Conservation (phyloP, 2,888 invertebrate genomes). For the Saturnia pavonia region DNA sequence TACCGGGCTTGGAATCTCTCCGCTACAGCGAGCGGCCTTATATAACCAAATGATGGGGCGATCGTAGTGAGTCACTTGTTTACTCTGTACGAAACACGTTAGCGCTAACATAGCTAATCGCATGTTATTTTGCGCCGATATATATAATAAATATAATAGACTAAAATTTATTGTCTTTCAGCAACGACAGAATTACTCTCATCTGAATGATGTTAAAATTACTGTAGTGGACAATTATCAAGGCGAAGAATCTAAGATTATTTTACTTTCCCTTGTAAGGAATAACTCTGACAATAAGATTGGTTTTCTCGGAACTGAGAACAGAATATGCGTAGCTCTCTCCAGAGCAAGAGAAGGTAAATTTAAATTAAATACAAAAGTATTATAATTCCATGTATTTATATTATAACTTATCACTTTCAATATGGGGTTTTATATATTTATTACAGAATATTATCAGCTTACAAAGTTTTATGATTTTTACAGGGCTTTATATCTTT, state of each 20-base stretch:
- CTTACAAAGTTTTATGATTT: neutral
- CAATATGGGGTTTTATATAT: neutral
- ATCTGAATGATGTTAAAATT: slow-evolving; percentile 81
- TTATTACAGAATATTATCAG: neutral
- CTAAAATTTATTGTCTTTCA: slow-evolving; percentile 34
- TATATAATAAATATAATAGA: no score
- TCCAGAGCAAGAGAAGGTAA: slow-evolving; percentile 83
- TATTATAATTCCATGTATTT: neutral
- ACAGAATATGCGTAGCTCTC: slow-evolving; percentile 89
- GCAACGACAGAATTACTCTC: slow-evolving; percentile 52
- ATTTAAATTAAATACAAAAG: neutral
- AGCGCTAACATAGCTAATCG: no score
- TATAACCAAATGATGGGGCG: no score
- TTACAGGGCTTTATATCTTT: slow-evolving; percentile 83
- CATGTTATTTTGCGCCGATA: no score
- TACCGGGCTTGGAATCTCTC: no score
- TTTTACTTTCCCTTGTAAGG: slow-evolving; percentile 89
- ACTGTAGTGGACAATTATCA: slow-evolving; percentile 90
- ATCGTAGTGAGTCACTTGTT: no score
- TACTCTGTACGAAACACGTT: no score
- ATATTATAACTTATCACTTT: neutral
- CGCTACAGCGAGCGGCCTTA: no score
- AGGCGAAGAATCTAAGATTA: slow-evolving; percentile 90
- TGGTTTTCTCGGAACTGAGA: slow-evolving; percentile 86
- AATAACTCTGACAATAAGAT: slow-evolving; percentile 85